Evolutionary conservation across 2,113 vertebrate genomes (phyloP).

Genomic region (Muntiacus muntjak): DNA sequence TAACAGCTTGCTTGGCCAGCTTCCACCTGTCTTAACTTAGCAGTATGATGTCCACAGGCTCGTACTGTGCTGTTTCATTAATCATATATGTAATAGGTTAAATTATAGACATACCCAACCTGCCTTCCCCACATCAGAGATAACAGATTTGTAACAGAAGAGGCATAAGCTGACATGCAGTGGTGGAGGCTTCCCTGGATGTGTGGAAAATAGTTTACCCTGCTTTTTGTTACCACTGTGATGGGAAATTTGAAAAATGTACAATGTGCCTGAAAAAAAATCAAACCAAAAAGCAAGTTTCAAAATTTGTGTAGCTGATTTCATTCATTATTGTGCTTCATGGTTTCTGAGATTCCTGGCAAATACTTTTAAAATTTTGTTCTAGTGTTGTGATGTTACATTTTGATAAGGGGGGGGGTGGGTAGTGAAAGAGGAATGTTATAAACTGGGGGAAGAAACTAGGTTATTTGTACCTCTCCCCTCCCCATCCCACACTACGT

Average conservation of each 20-base stretch:
- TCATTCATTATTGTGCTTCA: neutral
- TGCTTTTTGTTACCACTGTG: neutral
- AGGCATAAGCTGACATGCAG: neutral
- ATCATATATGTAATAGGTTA: neutral
- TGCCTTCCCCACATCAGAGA: neutral
- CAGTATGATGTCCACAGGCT: neutral
- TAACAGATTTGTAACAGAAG: neutral
- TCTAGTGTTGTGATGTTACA: neutral
- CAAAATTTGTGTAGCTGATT: neutral
- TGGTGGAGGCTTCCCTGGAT: neutral
- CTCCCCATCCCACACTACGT: neutral
- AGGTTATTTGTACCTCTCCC: neutral
- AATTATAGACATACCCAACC: neutral
- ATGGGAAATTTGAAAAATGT: neutral
- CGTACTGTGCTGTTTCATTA: neutral
- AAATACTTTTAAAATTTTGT: neutral
- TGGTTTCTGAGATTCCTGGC: neutral
- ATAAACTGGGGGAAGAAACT: neutral
- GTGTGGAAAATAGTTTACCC: neutral
- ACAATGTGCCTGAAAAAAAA: neutral
- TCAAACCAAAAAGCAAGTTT: neutral
- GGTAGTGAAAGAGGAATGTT: neutral
- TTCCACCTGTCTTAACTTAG: neutral
- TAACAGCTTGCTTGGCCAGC: neutral
- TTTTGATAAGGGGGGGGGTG: neutral